Conservation (phyloP, 2,113 vertebrate genomes). For the zebrafish (Danio rerio) region DNA sequence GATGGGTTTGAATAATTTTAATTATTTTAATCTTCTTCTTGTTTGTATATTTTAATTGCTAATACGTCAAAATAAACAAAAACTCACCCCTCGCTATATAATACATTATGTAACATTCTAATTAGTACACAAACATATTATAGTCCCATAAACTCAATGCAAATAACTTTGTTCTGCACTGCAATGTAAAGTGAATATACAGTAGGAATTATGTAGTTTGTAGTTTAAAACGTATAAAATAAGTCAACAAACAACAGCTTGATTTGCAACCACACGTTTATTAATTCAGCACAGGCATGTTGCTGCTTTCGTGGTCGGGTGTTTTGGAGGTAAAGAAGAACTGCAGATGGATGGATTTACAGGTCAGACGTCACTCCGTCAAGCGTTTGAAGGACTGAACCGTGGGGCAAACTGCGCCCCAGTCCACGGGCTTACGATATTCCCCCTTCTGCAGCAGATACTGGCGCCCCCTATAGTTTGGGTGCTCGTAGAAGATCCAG, state of each 20-base stretch:
- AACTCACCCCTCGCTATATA: too few species aligned
- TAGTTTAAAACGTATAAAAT: background rate
- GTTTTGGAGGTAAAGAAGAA: background rate
- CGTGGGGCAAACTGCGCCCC: constrained; percentile 64
- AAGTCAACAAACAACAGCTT: background rate
- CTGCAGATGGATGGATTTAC: constrained; percentile 18
- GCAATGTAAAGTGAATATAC: too few species aligned
- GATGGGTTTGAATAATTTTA: too few species aligned
- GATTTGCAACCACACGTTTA: constrained; percentile 12
- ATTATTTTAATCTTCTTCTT: too few species aligned
- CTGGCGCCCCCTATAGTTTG: constrained; percentile 71
- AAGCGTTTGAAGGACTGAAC: constrained; percentile 72
- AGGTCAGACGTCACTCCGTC: constrained; percentile 61
- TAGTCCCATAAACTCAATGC: too few species aligned
- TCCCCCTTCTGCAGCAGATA: constrained; percentile 71
- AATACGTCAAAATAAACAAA: too few species aligned
- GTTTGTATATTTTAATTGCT: too few species aligned
- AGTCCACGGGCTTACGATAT: constrained; percentile 67
- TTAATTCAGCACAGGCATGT: constrained; percentile 11
- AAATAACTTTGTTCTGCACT: too few species aligned
- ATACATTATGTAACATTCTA: too few species aligned
- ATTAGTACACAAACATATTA: too few species aligned
- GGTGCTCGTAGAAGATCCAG: constrained; percentile 73
- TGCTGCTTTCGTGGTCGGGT: background rate
- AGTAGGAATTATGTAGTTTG: background rate